Percentiles rank a stretch among this genome's conserved stretches.
Conservation (phyloP, 2,113 vertebrate genomes). For the Seriola dumerili region DNA sequence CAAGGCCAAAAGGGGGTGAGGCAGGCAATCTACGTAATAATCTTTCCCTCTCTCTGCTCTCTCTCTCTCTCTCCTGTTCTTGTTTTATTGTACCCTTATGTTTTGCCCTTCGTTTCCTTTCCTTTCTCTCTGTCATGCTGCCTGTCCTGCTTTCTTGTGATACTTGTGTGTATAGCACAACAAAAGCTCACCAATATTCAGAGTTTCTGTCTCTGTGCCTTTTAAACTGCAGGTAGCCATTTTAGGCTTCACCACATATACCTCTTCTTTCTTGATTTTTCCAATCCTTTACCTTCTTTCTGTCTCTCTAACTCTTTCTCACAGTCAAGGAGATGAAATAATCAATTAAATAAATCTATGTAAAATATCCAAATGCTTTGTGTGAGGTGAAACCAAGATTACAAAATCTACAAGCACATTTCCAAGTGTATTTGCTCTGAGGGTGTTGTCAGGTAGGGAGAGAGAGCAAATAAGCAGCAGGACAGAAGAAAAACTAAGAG, state of each 20-base stretch:
- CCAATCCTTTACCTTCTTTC: not conserved
- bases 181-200: constrained; percentile 16
- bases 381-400: constrained; percentile 31
- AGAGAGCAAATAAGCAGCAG: constrained; percentile 49
- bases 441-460: constrained; percentile 61
- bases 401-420: constrained; percentile 29
- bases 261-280: constrained; percentile 2
- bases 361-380: constrained; percentile 14
- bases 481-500: constrained; percentile 33
- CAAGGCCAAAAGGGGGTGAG: constrained; percentile 67
- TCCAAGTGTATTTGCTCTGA: constrained; percentile 57
- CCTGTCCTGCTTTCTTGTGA: constrained; percentile 19
- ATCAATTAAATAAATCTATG: not conserved
- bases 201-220: constrained; percentile 34
- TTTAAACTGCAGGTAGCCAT: constrained; percentile 72
- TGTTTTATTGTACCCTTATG: constrained; percentile 53
- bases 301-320: not conserved
- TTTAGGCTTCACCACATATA: constrained; percentile 57
- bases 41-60: constrained; percentile 48
- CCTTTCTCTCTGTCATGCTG: constrained; percentile 40
- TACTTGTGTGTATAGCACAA: constrained; percentile 8
- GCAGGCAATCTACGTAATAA: constrained; percentile 67
- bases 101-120: constrained; percentile 60
- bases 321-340: constrained; percentile 9
- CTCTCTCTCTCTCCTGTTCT: constrained; percentile 16